Evolutionary conservation across 2,113 vertebrate species (phyloP), one percentile per base, ranked within the genome.

Genomic region (Lepus americanus): DNA sequence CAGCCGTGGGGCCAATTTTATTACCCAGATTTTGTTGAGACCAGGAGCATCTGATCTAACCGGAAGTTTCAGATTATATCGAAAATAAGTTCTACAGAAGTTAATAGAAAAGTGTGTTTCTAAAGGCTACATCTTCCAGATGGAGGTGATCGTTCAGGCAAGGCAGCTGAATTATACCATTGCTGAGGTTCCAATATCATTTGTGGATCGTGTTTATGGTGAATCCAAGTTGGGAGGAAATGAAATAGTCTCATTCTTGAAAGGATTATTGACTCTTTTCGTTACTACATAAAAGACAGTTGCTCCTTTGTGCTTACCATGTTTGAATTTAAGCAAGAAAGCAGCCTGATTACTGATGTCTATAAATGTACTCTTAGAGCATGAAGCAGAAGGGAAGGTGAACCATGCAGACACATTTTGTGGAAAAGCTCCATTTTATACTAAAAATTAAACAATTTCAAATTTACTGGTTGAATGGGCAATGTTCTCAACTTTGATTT

Each of bases 161-260:
- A 98, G 99, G 94, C 99, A 99, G 95, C 78, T 99, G 97, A 98
- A 99, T 91, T 99, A 98, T 94, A 99, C 98, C n/a, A 90, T 99
- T 61, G 99, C 99, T 96, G 99, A 99, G 98, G 99, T 99, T 94
- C 99, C 99, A 33, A 99, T 99, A 97, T 99, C 99, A 51, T 99
- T 99, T 98, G 99, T 99, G 98, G 99, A 99, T 96, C 99, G 99
- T 95, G 99, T 99, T 96, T 99, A 99, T 10, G 99, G 99, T 97
- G 99, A 99, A 97, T 99, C 99, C 97, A 99, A 99, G 98, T 98
- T 99, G 84, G 99, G 99, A 98, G 99, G 99, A 97, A 99, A 99
- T 91, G 99, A 99, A 99, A 99, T 99, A 14, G 98, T 99, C 87
- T 99, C 99, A 5, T 99, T 99, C 89, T 97, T 98, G 59, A 99